A percentile compares a stretch with the other conserved stretches of the same genome.
Conservation (phyloP, 2,888 invertebrate species). For the Orchesellides sinensis region DNA sequence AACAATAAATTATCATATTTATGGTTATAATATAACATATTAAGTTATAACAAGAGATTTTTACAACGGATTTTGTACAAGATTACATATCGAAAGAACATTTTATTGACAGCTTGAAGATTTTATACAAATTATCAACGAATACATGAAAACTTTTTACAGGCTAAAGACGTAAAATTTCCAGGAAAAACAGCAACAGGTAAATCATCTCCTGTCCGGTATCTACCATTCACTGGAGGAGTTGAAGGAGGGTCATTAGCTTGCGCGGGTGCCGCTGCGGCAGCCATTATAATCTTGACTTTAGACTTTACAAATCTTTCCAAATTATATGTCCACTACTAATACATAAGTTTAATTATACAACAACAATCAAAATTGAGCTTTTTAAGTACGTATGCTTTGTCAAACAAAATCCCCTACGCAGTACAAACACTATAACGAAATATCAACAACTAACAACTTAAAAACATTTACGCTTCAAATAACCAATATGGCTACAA, state of each 20-base stretch:
- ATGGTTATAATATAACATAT: too few relatives aligned
- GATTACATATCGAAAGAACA: not conserved
- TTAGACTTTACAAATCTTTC: too few relatives aligned
- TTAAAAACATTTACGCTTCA: not conserved
- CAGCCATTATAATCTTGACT: constrained; percentile 43
- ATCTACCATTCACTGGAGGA: constrained; percentile 53
- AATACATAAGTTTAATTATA: too few relatives aligned
- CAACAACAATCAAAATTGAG: not conserved
- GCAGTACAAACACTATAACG: too few relatives aligned
- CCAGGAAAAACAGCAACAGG: constrained; percentile 79
- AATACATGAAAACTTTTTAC: constrained; percentile 88
- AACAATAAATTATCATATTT: too few relatives aligned
- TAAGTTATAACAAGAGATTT: too few relatives aligned
- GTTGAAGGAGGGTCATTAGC: constrained; percentile 29
- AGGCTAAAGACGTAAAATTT: constrained; percentile 88
- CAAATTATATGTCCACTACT: too few relatives aligned
- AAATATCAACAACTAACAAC: too few relatives aligned
- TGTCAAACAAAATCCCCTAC: not conserved
- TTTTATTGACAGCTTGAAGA: not conserved
- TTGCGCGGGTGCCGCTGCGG: constrained; percentile 46
- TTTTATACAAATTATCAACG: constrained; percentile 80
- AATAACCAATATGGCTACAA: too few relatives aligned
- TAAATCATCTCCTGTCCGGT: constrained; percentile 76
- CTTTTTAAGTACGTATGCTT: not conserved
- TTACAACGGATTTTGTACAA: too few relatives aligned